Evolutionary conservation across 2,113 vertebrate genomes (phyloP), one percentile per base, ranked within the genome.

Genomic region (Amblyornis subalaris): DNA sequence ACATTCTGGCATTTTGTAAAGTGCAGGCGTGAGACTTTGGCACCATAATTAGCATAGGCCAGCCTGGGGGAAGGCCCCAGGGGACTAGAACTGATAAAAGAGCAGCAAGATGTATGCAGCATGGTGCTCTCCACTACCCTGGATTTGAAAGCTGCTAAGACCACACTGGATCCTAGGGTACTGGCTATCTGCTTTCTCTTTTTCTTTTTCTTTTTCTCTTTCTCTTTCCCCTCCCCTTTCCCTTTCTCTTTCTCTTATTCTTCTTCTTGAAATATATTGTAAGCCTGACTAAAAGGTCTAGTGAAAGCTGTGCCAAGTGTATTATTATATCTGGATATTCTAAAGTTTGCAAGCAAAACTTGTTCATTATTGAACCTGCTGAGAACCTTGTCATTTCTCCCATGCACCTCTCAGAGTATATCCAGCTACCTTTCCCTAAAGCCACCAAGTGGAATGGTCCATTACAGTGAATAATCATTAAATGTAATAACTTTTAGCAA

Each of bases 51-150:
- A 45, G 18, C 26, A 28, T 15, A 51, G 14, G 22, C 26, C 22
- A 35, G 5, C 23, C 33, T 51, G 10, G 4, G 14, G n/a, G 13
- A 24, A 6, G 57, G 57, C 23, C 57, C n/a, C 22, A 58, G 22
- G 21, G 38, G 2, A 9, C 38, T 44, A 38, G 38, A 36, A 51
- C 7, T 36, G 10, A 36, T 31, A 26, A 42, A 42, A 42, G 33
- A 20, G 53, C 14, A 28, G 33, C 18, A 51, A 61, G 47, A 36
- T 44, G 7, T 23, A 17, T 33, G 8, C 53, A 58, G 44, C 0
- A 0, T 33, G 38, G 31, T 33, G 18, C 0, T 0, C 14, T 69
- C 62, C 7, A 8, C 36, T 36, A 33, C 18, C 26, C 26, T 38
- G 54, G 23, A 16, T 61, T 45, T 77, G 54, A 76, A 60, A 69